Percentiles rank a stretch among this genome's conserved stretches.
Evolutionary conservation across 2,113 vertebrate genomes (phyloP).

Genomic region (Agapornis roseicollis): DNA sequence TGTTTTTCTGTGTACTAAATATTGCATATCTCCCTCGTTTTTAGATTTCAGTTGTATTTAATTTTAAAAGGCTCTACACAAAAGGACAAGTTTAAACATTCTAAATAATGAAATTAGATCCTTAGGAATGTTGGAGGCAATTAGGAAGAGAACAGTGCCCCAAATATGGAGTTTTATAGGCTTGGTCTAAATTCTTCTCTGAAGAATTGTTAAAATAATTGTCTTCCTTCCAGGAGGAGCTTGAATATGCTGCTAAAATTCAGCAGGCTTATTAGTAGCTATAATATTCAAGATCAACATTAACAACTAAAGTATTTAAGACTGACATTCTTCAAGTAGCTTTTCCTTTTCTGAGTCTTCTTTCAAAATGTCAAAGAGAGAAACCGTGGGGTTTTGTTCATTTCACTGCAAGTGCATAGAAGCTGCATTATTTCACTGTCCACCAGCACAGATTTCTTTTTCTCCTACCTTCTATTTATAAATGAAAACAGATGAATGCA

Average conservation of each 20-base stretch:
- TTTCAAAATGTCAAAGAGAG: background rate
- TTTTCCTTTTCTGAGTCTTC: slow-evolving; percentile 11
- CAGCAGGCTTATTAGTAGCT: background rate
- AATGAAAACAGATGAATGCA: slow-evolving; percentile 77
- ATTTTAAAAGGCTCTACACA: background rate
- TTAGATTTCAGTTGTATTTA: background rate
- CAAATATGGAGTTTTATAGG: background rate
- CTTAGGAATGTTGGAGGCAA: background rate
- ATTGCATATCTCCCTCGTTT: fast-evolving
- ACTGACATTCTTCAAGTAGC: background rate
- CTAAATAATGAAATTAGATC: background rate
- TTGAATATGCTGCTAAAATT: background rate
- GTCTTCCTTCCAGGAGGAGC: background rate
- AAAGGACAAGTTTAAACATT: background rate
- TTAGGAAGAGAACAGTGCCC: background rate
- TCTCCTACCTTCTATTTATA: slow-evolving; percentile 62
- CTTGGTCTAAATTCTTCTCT: background rate
- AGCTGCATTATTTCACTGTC: slow-evolving; percentile 59
- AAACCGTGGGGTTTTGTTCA: slow-evolving; percentile 4
- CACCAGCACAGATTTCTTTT: slow-evolving; percentile 37
- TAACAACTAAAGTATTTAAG: background rate
- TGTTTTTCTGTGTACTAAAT: background rate
- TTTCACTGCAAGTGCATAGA: slow-evolving; percentile 37
- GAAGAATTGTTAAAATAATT: background rate
- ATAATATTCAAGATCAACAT: background rate